phyloP scores from a whole-genome alignment of 2,113 vertebrate species.

The Apodemus speciosus region DNA sequence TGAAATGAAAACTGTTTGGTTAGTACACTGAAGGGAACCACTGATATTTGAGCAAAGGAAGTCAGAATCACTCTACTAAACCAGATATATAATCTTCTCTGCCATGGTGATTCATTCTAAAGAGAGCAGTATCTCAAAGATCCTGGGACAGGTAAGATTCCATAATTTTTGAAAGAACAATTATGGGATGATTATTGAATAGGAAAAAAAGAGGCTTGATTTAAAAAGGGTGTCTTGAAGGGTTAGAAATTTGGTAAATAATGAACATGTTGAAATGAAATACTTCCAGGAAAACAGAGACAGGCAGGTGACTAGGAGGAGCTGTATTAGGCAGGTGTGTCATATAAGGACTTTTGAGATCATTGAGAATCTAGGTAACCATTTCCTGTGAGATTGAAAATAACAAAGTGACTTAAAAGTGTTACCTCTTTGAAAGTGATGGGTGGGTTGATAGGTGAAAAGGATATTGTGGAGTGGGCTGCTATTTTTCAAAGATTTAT shows the following conservation, averaged over 20 bases:
- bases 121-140: background rate
- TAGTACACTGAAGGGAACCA: slow-evolving; percentile 2
- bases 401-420: background rate
- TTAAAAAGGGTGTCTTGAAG: background rate
- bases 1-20: slow-evolving; percentile 34
- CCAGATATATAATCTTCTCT: background rate
- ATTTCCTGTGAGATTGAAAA: background rate
- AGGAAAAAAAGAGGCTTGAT: background rate
- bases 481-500: background rate
- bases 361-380: background rate
- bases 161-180: background rate
- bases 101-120: background rate
- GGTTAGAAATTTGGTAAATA: background rate
- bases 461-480: background rate
- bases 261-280: background rate
- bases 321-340: background rate
- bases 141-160: background rate
- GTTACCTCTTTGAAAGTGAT: slow-evolving; percentile 3
- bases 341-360: background rate
- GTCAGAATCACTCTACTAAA: background rate
- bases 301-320: background rate
- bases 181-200: background rate
- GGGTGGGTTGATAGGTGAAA: background rate
- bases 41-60: background rate
- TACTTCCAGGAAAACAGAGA: background rate